Conservation (phyloP, 1,140 invertebrate species). For the Anastrepha ludens region DNA sequence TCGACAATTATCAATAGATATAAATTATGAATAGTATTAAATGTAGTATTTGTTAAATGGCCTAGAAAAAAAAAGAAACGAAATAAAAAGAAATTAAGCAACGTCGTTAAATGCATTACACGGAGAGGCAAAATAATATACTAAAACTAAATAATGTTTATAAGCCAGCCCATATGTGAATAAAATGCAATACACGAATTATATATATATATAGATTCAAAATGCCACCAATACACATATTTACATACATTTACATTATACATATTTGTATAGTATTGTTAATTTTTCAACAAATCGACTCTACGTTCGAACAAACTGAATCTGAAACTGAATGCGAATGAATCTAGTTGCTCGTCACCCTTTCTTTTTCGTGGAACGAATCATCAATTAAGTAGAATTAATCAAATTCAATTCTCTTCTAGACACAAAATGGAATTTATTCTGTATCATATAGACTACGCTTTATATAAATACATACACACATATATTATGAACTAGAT, state of each 20-base stretch:
- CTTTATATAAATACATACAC: not conserved
- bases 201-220: not conserved
- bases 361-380: not conserved
- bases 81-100: not conserved
- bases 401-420: not conserved
- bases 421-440: not conserved
- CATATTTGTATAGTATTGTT: not conserved
- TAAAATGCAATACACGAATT: not conserved
- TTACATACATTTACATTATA: not conserved
- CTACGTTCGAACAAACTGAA: not conserved
- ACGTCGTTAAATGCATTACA: conserved; percentile 1
- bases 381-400: not conserved
- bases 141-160: not conserved
- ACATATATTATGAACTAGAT: not conserved
- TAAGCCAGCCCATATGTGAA: not conserved
- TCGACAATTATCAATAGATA: not conserved
- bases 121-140: not conserved
- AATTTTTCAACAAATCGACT: not conserved
- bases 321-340: not conserved
- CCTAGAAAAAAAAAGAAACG: not conserved
- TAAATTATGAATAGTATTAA: conserved; percentile 14
- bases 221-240: not conserved
- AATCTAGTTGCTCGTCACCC: not conserved
- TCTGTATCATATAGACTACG: conserved; percentile 12
- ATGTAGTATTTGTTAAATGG: conserved; percentile 30